phyloP scores from a whole-genome alignment of 2,888 invertebrate genomes.

The Lasiommata megera region DNA sequence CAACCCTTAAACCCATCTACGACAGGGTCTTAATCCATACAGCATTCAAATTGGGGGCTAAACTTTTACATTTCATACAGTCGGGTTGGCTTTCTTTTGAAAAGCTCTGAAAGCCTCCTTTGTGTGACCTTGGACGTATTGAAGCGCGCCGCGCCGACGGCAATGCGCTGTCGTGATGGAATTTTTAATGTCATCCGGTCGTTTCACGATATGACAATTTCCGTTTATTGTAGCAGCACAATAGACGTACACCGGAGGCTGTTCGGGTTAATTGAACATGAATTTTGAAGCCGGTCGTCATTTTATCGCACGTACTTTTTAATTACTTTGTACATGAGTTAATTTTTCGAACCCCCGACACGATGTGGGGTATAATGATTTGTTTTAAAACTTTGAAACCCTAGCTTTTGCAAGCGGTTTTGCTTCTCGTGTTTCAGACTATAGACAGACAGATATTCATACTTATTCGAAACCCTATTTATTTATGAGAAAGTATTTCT shows the following conservation, averaged over 20 bases:
- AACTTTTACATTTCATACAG: slow-evolving; percentile 23
- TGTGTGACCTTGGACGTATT: slow-evolving; percentile 53
- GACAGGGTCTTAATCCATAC: not conserved
- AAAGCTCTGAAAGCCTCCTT: slow-evolving; percentile 53
- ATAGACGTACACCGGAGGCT: slow-evolving; percentile 32
- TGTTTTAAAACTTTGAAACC: no score
- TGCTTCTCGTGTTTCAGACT: no score
- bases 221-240: slow-evolving; percentile 51
- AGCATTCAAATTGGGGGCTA: not conserved
- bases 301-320: slow-evolving; percentile 4
- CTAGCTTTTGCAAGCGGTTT: no score
- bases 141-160: slow-evolving; percentile 43
- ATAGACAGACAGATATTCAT: no score
- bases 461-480: no score
- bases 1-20: not conserved
- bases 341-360: not conserved
- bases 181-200: slow-evolving; percentile 65
- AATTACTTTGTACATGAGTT: not conserved
- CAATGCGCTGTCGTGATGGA: slow-evolving; percentile 59
- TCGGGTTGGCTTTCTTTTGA: slow-evolving; percentile 39
- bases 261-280: slow-evolving; percentile 50
- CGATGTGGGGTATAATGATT: no score
- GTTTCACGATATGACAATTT: slow-evolving; percentile 59
- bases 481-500: no score
- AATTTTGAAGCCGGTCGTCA: slow-evolving; percentile 45